Percentiles rank a stretch among this genome's conserved stretches.
phyloP scores from a whole-genome alignment of 1,140 invertebrate species.

The Trialeurodes vaporariorum region DNA sequence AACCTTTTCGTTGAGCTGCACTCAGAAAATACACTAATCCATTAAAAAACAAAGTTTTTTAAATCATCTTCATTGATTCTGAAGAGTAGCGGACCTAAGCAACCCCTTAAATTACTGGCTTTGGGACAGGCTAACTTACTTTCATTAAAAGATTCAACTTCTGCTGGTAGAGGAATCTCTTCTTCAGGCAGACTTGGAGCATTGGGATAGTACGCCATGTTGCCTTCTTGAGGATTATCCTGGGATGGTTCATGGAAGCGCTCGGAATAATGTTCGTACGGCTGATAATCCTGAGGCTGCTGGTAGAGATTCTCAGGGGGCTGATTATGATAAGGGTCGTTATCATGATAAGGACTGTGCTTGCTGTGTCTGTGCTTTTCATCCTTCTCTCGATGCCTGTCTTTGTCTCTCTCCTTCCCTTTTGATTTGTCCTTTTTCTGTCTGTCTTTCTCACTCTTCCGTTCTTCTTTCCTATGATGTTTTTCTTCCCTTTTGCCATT shows the following conservation, averaged over 20 bases:
- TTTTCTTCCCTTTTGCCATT: conserved; percentile 32
- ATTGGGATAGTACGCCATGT: no score
- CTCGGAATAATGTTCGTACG: background rate
- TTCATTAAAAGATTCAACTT: no score
- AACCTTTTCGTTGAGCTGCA: no score
- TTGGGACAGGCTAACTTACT: no score
- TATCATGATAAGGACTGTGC: background rate
- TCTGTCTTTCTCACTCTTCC: conserved; percentile 36
- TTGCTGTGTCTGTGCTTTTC: conserved; percentile 23
- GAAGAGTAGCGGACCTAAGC: no score
- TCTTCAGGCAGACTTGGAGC: no score
- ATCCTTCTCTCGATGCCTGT: conserved; percentile 22
- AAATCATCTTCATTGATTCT: no score
- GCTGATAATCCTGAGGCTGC: background rate
- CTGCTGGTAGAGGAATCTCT: no score
- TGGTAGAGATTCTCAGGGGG: background rate
- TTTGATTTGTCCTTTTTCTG: conserved; percentile 35
- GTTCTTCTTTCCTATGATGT: conserved; percentile 31
- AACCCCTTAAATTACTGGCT: no score
- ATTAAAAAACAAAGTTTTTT: no score
- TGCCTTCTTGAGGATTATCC: background rate
- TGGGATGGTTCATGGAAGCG: background rate
- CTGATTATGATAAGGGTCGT: background rate
- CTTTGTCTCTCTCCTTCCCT: conserved; percentile 33
- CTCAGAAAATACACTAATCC: no score